Base-by-base conservation (phyloP, 2,113 vertebrate genomes). In the Mastomys natalensis region DNA sequence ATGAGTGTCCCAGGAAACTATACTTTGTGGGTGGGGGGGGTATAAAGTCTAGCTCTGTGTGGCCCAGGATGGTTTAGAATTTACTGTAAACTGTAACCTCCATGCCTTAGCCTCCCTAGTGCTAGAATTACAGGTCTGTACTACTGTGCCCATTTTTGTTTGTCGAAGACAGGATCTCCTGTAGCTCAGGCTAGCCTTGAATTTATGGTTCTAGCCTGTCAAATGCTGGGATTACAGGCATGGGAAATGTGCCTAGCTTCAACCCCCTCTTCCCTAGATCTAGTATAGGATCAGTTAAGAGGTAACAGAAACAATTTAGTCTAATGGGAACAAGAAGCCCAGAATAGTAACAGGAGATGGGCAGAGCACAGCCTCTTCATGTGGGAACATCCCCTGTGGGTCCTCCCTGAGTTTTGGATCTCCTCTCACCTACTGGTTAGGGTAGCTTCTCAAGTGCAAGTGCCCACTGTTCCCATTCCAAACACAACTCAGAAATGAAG, bases 271-370 rank as follows among this genome's bases (percentile, higher is more conserved):
- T 66, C 95, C 72, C 45, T 62, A 74, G 58, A 53, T 76, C 86
- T 55, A 88, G 70, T 87, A 80, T 82, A 84, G 95, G 89, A 92
- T 78, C 90, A 93, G 16, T 53, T 77, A 58, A 76, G 82, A 16
- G 43, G 53, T 45, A 62, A 93, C n/a, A 85, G 72, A 90, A 92
- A 88, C 62, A 81, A 73, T 55, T 94, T 7, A 48, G 10, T 76
- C 31, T 12, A 60, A 48, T 34, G 24, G 80, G 34, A 53, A 58
- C 51, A 31, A 76, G 58, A 90, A 90, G 24, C 7, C 60, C 19
- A 58, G 55, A 17, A 31, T 24, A 13, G 55, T 21, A 64, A 48
- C 7, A 73, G 81, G 45, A 93, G 55, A 34, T 26, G n/a, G 16
- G 64, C n/a, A 55, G 70, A 89, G 45, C 34, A 29, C 0, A 40